Percentiles rank a stretch among this genome's conserved stretches.
Evolutionary conservation across 2,113 vertebrate species (phyloP).

Genomic region (Toxotes jaculatrix): DNA sequence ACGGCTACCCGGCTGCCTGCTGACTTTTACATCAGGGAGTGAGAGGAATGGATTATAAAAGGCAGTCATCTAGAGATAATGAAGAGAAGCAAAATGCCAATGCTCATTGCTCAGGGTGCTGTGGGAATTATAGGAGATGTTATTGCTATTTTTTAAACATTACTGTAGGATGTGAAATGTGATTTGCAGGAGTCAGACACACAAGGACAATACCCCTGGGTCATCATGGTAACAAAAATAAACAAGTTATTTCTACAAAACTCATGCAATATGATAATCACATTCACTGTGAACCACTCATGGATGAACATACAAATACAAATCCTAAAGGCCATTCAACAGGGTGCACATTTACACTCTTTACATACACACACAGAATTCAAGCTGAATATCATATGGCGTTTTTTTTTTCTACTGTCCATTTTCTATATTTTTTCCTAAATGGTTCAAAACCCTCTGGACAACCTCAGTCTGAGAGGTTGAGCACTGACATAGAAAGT

Average conservation of each 20-base stretch:
- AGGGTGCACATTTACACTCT: background rate
- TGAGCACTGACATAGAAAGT: constrained; percentile 50
- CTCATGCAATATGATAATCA: constrained; percentile 13
- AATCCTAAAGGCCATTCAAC: constrained; percentile 2
- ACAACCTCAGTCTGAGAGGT: constrained; percentile 37
- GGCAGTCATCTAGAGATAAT: constrained; percentile 84
- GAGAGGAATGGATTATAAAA: constrained; percentile 77
- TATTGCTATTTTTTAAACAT: constrained; percentile 66
- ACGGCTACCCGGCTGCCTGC: constrained; percentile 70
- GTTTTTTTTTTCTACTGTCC: background rate
- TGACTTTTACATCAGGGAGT: constrained; percentile 78
- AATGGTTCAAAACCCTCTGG: constrained; percentile 31
- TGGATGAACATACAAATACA: constrained; percentile 25
- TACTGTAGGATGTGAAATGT: constrained; percentile 54
- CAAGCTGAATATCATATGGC: background rate
- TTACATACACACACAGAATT: background rate
- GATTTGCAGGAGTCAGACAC: constrained; percentile 39
- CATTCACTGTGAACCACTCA: constrained; percentile 32
- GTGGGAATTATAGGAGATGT: constrained; percentile 71
- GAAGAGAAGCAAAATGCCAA: constrained; percentile 82
- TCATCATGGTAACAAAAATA: constrained; percentile 56
- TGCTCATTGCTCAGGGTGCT: constrained; percentile 66
- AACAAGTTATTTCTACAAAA: constrained; percentile 57
- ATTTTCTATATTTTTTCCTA: background rate
- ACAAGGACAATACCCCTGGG: constrained; percentile 26